Conservation (phyloP, 2,797 vertebrate species). For the Rallus crepitans region DNA sequence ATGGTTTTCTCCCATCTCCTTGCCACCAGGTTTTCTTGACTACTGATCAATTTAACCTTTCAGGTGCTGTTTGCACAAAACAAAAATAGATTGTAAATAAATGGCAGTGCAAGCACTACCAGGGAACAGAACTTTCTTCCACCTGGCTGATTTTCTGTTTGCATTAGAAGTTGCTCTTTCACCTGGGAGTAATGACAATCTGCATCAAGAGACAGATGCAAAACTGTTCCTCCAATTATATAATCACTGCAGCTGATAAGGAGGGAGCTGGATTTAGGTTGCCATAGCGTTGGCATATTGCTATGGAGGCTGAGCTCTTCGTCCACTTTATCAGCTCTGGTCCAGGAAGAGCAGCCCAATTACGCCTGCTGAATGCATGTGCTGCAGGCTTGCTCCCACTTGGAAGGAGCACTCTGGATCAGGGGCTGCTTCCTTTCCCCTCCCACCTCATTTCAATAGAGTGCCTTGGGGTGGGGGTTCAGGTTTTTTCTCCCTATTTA, state of each 20-base stretch:
- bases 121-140: slow-evolving; percentile 12
- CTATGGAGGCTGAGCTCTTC: slow-evolving; percentile 73
- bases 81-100: slow-evolving; percentile 45
- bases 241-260: slow-evolving; percentile 83
- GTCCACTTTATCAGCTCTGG: slow-evolving; percentile 57
- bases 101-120: neutral
- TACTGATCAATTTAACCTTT: slow-evolving; percentile 52
- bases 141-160: slow-evolving; percentile 46
- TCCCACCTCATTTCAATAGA: neutral
- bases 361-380: neutral
- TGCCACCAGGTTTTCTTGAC: slow-evolving; percentile 16
- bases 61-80: neutral
- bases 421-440: slow-evolving; percentile 1
- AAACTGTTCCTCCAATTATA: slow-evolving; percentile 80
- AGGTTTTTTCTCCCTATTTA: neutral
- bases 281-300: slow-evolving; percentile 79
- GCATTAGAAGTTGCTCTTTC: slow-evolving; percentile 61
- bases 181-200: slow-evolving; percentile 63
- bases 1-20: slow-evolving; percentile 31
- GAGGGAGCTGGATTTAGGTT: slow-evolving; percentile 77
- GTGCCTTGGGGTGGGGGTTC: neutral
- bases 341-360: slow-evolving; percentile 47
- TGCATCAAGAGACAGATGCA: slow-evolving; percentile 68
- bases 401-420: neutral
- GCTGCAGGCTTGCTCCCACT: neutral